Conservation (phyloP, 1,140 invertebrate genomes). For the Drosophila murphyi region DNA sequence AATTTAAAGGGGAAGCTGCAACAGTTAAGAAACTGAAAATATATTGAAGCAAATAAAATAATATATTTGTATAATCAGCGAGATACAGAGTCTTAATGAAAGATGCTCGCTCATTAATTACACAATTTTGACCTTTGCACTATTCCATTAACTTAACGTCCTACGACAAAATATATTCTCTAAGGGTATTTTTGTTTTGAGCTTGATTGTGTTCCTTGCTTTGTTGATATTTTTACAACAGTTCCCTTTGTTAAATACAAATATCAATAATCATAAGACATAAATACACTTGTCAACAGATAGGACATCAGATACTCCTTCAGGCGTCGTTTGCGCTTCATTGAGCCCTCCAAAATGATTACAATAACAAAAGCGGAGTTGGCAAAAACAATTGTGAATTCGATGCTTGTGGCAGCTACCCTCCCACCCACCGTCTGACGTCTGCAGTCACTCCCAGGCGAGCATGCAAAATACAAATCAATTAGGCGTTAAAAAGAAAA, state of each 20-base stretch:
- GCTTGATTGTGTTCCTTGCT: slow-evolving; percentile 1
- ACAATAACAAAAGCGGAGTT: slow-evolving; percentile 22
- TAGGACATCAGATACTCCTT: slow-evolving; percentile 36
- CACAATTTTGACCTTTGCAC: not conserved
- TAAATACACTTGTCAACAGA: slow-evolving; percentile 64
- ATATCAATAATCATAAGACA: slow-evolving; percentile 59
- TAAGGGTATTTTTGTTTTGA: not conserved
- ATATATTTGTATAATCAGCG: no score
- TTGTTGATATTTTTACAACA: slow-evolving; percentile 31
- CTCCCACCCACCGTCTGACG: slow-evolving; percentile 15
- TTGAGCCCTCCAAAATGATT: slow-evolving; percentile 54
- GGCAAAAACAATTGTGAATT: slow-evolving; percentile 60
- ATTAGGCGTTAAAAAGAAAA: slow-evolving; percentile 73
- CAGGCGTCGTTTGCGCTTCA: slow-evolving; percentile 51
- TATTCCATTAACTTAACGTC: not conserved
- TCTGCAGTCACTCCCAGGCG: slow-evolving; percentile 35
- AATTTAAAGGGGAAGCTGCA: no score
- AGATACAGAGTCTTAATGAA: no score
- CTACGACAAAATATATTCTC: not conserved
- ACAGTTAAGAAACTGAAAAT: no score
- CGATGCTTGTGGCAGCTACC: slow-evolving; percentile 23
- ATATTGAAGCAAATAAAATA: no score
- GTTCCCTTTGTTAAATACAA: slow-evolving; percentile 50
- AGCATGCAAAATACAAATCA: slow-evolving; percentile 74
- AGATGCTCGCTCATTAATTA: no score